phyloP scores from a whole-genome alignment of 2,113 vertebrate species.

The Pandion haliaetus region DNA sequence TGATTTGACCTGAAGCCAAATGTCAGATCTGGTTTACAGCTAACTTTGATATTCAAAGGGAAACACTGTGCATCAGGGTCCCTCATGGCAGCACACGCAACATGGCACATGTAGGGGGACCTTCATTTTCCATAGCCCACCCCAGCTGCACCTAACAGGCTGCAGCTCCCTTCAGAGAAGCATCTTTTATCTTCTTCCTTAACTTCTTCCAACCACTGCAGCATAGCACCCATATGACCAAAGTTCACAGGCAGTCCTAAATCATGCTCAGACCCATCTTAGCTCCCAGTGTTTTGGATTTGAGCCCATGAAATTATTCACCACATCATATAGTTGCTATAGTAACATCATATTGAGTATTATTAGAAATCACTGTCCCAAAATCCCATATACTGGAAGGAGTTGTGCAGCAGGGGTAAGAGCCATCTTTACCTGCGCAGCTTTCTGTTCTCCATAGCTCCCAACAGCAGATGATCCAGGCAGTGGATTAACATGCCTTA shows the following conservation, averaged over 20 bases:
- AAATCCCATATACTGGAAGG: neutral
- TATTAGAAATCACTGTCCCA: slow-evolving; percentile 38
- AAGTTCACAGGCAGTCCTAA: neutral
- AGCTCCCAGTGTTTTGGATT: neutral
- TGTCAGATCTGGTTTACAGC: slow-evolving; percentile 40
- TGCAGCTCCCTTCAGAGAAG: neutral
- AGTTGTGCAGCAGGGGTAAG: neutral
- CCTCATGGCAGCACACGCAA: neutral
- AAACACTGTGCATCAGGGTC: neutral
- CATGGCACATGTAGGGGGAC: neutral
- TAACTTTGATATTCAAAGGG: neutral
- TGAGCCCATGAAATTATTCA: slow-evolving; percentile 28
- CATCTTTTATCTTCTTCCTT: neutral
- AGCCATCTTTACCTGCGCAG: neutral
- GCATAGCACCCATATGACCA: neutral
- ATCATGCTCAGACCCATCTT: neutral
- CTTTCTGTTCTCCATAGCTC: neutral
- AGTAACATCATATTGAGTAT: slow-evolving; percentile 42
- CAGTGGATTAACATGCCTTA: neutral
- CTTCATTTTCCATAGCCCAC: neutral
- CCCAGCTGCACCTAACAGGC: neutral
- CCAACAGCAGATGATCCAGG: neutral
- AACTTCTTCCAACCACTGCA: neutral
- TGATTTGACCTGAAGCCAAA: slow-evolving; percentile 38
- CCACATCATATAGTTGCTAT: slow-evolving; percentile 17